Evolutionary conservation across 2,888 invertebrate species (phyloP).

Genomic region (Platycheirus albimanus): DNA sequence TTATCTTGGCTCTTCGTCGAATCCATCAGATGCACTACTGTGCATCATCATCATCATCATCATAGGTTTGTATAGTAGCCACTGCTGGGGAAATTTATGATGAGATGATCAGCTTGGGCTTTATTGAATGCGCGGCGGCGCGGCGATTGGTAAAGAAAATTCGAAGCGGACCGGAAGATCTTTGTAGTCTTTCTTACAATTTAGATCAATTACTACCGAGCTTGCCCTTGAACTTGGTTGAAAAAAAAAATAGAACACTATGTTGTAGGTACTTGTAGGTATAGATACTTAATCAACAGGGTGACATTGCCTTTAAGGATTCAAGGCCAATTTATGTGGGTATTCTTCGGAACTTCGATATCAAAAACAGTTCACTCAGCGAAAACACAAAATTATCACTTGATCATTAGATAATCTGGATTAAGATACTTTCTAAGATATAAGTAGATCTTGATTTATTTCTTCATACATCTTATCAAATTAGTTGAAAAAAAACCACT

Average conservation of each 20-base stretch:
- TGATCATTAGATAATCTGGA: conserved; percentile 24
- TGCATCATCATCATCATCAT: neutral
- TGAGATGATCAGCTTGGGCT: conserved; percentile 8
- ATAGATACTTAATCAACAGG: neutral
- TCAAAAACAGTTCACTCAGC: conserved; percentile 42
- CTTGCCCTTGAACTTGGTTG: conserved; percentile 69
- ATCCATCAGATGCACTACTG: conserved; percentile 4
- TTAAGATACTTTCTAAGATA: neutral
- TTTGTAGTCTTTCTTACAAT: conserved; percentile 38
- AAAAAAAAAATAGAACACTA: neutral
- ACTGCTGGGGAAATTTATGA: conserved; percentile 2
- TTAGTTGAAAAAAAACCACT: conserved; percentile 35
- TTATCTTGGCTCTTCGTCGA: conserved; percentile 9
- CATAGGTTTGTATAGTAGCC: neutral
- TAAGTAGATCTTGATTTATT: conserved; percentile 13
- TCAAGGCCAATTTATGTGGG: neutral
- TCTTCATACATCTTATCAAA: conserved; percentile 48
- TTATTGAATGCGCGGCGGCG: conserved; percentile 57
- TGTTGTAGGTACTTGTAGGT: no score
- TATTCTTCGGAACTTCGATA: neutral
- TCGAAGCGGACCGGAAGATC: conserved; percentile 67
- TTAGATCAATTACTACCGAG: conserved; percentile 66
- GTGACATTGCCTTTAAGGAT: neutral
- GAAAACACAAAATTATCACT: conserved; percentile 48
- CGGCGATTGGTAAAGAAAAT: conserved; percentile 68